Percentiles rank a stretch among this genome's conserved stretches.
phyloP scores from a whole-genome alignment of 2,888 invertebrate species.

The Crepidodera aurea region DNA sequence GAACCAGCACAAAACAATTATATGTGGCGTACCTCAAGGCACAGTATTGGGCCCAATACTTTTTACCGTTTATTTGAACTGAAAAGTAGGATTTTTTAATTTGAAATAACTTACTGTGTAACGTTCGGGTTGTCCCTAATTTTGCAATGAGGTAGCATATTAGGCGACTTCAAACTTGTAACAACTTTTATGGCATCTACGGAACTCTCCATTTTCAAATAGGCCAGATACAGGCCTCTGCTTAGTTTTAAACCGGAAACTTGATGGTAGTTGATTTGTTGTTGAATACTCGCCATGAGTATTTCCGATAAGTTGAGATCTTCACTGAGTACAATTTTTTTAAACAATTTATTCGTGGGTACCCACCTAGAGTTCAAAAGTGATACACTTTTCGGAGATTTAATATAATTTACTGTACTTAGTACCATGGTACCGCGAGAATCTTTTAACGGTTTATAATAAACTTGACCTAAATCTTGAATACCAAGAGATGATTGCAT shows the following conservation, averaged over 20 bases:
- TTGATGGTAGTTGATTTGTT: conserved; percentile 77
- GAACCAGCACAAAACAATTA: no score
- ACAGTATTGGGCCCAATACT: no score
- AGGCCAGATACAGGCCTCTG: conserved; percentile 92
- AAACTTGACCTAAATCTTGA: conserved; percentile 93
- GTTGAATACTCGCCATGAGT: conserved; percentile 86
- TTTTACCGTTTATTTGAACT: no score
- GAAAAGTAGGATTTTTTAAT: no score
- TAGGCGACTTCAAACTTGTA: conserved; percentile 91
- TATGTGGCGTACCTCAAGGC: no score
- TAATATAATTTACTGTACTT: conserved; percentile 82
- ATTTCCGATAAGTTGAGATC: conserved; percentile 83
- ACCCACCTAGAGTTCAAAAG: conserved; percentile 90
- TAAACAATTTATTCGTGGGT: conserved; percentile 76
- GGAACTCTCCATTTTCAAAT: conserved; percentile 95
- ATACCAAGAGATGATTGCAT: conserved; percentile 76
- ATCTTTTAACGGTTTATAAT: conserved; percentile 89
- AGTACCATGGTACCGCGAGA: conserved; percentile 90
- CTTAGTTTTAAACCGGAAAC: conserved; percentile 83
- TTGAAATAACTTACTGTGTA: conserved; percentile 78
- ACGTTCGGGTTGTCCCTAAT: conserved; percentile 95
- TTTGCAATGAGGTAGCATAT: conserved; percentile 92
- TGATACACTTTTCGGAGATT: conserved; percentile 85
- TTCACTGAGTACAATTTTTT: conserved; percentile 78
- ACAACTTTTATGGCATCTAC: conserved; percentile 94